Base-by-base conservation (phyloP, 2,797 vertebrate species). In the Prunella strophiata region DNA sequence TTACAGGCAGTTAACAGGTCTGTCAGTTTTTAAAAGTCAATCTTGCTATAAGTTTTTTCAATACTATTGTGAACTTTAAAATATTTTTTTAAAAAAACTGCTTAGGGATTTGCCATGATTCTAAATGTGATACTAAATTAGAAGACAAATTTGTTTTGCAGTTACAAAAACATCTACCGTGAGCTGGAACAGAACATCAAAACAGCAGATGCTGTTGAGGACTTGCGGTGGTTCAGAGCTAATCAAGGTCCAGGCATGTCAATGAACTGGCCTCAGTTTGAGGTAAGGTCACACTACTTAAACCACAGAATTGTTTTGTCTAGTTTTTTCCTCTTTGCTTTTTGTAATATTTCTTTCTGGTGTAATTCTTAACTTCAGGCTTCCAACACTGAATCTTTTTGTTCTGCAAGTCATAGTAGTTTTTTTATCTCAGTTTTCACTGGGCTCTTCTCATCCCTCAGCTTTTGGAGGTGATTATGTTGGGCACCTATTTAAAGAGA, bases 251-350 rank as follows among this genome's bases (percentile, higher is more conserved):
- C 99, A 0, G 99, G 99, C 83, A 99, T 99, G 99, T 98, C 99
- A 40, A 99, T 99, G 99, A 99, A 99, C 97, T 99, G 99, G 99
- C 99, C 99, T 15, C 99, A 99, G 97, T 99, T 99, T 97, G 99
- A 99, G 99, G 99, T 99, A 98, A 95, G 97, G 36, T 58, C 52
- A 48, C 63, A 77, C 25, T 18, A 18, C 29, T 54, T 81, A 42
- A 62, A 77, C 5, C 17, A 5, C n/a, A 50, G 14, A 30, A 16
- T 27, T 62, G 16, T 58, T 91, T 50, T 72, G 8, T n/a, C 25
- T 26, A 1, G 8, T 50, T 79, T 71, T 61, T 50, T 4, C 3
- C 22, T 86, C 16, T 70, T 70, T 83, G 19, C 11, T 80, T 54
- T 82, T 50, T 68, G 22, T 55, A 13, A 1, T 57, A 5, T 15